These are phyloP conservation scores for Drosophila parabipectinata DNA, from an alignment of 1,140 invertebrate species.

Conservation along the genomic window DNA sequence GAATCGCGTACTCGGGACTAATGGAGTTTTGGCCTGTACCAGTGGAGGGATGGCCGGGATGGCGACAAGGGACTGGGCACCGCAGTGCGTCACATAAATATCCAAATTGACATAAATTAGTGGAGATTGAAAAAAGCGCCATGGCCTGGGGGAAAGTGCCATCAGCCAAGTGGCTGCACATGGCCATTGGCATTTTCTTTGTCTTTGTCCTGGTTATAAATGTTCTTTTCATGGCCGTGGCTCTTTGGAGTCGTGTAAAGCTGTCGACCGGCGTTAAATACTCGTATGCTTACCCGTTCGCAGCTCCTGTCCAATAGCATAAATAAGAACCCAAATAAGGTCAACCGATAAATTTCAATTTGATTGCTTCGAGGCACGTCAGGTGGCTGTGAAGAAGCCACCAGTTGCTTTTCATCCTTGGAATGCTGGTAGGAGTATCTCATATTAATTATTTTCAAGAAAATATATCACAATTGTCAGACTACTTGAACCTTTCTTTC, in stretches of 20 bases:
- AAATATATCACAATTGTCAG: neutral
- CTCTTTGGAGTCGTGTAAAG: constrained; percentile 37
- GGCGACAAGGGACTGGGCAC: neutral
- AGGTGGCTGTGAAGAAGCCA: constrained; percentile 9
- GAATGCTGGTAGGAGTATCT: neutral
- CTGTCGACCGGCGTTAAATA: constrained; percentile 51
- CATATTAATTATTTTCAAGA: neutral
- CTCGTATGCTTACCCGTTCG: constrained; percentile 38
- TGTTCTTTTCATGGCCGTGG: constrained; percentile 23
- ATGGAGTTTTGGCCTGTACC: constrained; percentile 35
- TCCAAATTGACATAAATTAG: constrained; percentile 66
- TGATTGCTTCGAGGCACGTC: constrained; percentile 44
- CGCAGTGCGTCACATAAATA: constrained; percentile 58
- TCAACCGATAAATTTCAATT: constrained; percentile 61
- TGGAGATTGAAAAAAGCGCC: constrained; percentile 57
- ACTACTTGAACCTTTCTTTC: too few species aligned
- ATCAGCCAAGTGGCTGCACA: constrained; percentile 28
- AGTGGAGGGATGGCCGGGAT: neutral
- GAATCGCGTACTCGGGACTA: constrained; percentile 17
- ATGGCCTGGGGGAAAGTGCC: constrained; percentile 7
- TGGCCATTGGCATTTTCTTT: constrained; percentile 2
- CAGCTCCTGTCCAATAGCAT: constrained; percentile 27
- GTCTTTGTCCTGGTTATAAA: constrained; percentile 48
- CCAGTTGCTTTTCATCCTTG: constrained; percentile 24
- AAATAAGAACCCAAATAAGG: constrained; percentile 55